These are phyloP conservation scores for Hydrozoanthus gracilis DNA, from an alignment of 92 coral and sea anemone genomes.

Conservation along the genomic window DNA sequence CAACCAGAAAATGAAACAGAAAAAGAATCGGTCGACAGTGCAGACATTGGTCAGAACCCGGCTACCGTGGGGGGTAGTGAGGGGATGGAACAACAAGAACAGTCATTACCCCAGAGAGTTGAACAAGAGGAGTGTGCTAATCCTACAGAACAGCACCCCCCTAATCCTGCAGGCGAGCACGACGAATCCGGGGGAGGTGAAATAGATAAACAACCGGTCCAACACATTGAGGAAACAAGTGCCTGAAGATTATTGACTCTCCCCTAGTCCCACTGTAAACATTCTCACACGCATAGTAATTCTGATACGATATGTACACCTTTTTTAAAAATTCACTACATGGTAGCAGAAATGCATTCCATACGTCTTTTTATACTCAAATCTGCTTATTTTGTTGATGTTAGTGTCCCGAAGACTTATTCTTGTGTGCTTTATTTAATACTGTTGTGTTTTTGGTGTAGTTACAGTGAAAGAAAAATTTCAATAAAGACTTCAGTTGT, in stretches of 20 bases:
- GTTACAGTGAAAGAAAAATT: no score
- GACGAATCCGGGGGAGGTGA: constrained; percentile 11
- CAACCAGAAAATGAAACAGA: background rate
- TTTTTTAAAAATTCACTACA: no score
- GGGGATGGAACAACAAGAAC: constrained; percentile 7
- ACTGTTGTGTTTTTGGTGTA: no score
- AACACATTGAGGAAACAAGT: background rate
- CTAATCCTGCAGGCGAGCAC: background rate
- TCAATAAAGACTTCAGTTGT: no score
- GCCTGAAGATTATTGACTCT: background rate
- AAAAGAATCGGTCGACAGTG: background rate
- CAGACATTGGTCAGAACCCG: background rate
- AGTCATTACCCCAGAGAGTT: background rate
- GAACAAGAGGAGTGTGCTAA: constrained; percentile 3
- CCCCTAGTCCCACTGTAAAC: background rate
- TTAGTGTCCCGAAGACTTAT: no score
- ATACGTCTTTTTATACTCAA: no score
- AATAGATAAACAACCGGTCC: constrained; percentile 3
- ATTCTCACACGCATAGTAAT: no score
- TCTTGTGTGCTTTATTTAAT: no score
- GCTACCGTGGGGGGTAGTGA: background rate
- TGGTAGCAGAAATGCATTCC: no score
- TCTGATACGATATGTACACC: no score
- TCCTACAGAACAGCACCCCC: background rate
- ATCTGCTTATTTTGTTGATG: no score